phyloP scores from a whole-genome alignment of 2,797 vertebrate species.

The Pseudopleuronectes americanus region DNA sequence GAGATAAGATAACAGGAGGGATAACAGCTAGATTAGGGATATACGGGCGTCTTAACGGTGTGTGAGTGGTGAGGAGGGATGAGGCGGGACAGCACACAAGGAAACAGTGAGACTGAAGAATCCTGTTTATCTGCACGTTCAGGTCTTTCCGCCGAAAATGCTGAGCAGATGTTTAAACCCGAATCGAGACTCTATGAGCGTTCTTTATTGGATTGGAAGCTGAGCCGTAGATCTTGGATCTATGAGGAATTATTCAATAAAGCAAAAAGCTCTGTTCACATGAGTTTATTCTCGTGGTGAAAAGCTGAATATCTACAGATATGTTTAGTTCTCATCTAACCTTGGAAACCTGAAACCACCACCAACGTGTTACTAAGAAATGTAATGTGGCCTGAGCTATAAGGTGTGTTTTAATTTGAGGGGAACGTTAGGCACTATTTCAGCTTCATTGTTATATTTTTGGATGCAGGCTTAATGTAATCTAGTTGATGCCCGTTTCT shows the following conservation, averaged over 20 bases:
- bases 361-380: too few relatives aligned
- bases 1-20: slow-evolving; percentile 36
- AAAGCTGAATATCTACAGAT: not conserved
- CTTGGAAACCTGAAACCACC: too few relatives aligned
- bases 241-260: not conserved
- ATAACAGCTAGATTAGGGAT: slow-evolving; percentile 37
- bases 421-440: too few relatives aligned
- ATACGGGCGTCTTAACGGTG: slow-evolving; percentile 19
- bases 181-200: not conserved
- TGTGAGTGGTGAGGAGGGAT: slow-evolving; percentile 20
- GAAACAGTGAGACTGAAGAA: not conserved
- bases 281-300: not conserved
- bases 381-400: too few relatives aligned
- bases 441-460: slow-evolving; percentile 22
- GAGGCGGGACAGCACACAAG: slow-evolving; percentile 1
- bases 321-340: not conserved
- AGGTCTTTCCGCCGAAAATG: not conserved
- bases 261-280: not conserved
- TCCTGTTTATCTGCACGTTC: slow-evolving; percentile 13
- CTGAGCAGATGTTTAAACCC: slow-evolving; percentile 1
- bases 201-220: not conserved
- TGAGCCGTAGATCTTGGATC: not conserved
- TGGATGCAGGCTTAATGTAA: slow-evolving; percentile 19
- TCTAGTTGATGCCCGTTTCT: slow-evolving; percentile 18
- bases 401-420: too few relatives aligned